phyloP scores from a whole-genome alignment of 2,888 invertebrate species.

The Endotricha flammealis region DNA sequence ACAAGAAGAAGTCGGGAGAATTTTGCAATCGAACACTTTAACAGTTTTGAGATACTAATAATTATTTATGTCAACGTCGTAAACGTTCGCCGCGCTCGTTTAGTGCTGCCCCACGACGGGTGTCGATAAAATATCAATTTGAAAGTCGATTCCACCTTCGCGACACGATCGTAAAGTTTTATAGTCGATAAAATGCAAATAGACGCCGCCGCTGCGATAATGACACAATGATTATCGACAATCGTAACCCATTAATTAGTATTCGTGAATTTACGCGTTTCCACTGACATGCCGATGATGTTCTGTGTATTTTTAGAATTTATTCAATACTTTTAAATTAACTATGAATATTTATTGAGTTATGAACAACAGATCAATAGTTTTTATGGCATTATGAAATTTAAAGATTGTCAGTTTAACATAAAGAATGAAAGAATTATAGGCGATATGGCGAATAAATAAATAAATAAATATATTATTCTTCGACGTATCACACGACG shows the following conservation, averaged over 20 bases:
- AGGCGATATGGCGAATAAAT: no score
- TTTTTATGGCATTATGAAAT: no score
- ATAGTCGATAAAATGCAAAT: conserved; percentile 60
- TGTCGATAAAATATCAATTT: conserved; percentile 58
- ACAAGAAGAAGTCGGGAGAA: no score
- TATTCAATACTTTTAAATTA: no score
- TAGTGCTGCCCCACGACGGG: conserved; percentile 19
- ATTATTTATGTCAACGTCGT: neutral
- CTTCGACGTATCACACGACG: no score
- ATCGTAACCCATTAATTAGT: conserved; percentile 41
- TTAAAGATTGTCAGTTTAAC: no score
- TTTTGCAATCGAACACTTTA: no score
- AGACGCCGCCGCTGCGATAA: conserved; percentile 41
- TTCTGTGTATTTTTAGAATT: no score
- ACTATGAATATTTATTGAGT: no score
- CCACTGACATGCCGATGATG: conserved; percentile 10
- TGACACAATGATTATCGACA: conserved; percentile 45
- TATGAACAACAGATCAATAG: no score
- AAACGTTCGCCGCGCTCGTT: neutral
- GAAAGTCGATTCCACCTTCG: conserved; percentile 45
- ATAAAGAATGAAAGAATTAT: no score
- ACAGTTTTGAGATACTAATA: neutral
- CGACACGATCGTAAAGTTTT: conserved; percentile 57
- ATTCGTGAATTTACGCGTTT: conserved; percentile 18
- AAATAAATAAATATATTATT: no score